These are phyloP conservation scores for Buathra laborator DNA, from an alignment of 2,888 invertebrate genomes.

Conservation along the genomic window DNA sequence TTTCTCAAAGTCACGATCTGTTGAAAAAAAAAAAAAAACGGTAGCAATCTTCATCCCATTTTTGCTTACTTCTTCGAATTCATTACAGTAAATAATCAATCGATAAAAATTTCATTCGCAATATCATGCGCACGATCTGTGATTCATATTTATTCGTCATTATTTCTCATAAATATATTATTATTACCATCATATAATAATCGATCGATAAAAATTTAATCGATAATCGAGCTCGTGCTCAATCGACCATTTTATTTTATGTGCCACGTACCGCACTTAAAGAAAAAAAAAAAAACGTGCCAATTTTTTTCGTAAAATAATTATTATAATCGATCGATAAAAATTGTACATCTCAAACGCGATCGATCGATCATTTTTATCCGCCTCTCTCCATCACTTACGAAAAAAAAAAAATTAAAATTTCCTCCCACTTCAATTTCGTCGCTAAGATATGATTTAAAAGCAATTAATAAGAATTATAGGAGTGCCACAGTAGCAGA, in stretches of 20 bases:
- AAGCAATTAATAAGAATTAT: not conserved
- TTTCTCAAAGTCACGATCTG: not conserved
- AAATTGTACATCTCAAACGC: not conserved
- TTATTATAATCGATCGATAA: not conserved
- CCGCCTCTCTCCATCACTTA: not conserved
- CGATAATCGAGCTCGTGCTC: constrained; percentile 2
- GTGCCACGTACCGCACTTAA: not conserved
- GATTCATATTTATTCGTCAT: not conserved
- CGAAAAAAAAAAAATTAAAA: not conserved
- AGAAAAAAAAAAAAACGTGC: not conserved
- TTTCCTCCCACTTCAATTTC: not conserved
- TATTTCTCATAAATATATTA: constrained; percentile 7
- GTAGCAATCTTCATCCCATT: not conserved
- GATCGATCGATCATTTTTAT: not conserved
- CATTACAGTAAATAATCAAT: not conserved
- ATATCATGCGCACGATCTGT: not conserved
- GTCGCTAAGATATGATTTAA: not conserved
- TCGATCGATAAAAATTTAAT: constrained; percentile 13
- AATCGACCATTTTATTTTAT: constrained; percentile 13
- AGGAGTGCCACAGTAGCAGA: not conserved
- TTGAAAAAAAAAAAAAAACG: not conserved
- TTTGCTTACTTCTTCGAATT: not conserved
- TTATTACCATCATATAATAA: not conserved
- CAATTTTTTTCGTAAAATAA: not conserved
- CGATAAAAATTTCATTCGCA: not conserved